These are phyloP conservation scores for Beaufortia kweichowensis DNA, from an alignment of 2,113 vertebrate species.

Conservation along the genomic window DNA sequence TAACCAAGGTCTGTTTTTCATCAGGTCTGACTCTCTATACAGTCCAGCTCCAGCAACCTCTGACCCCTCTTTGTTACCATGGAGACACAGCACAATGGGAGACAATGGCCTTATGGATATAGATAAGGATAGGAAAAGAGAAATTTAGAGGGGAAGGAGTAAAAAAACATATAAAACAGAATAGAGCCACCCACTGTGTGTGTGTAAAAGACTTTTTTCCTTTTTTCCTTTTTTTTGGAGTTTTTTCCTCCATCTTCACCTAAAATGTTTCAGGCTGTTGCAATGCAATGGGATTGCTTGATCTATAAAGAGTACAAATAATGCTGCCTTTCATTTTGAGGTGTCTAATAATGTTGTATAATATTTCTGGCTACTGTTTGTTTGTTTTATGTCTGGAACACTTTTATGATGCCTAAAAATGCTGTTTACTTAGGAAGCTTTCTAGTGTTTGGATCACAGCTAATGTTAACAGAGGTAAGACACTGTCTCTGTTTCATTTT, in stretches of 20 bases:
- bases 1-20: not conserved
- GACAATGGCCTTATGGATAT: conserved; percentile 13
- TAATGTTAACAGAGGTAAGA: not conserved
- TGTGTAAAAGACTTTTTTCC: too few relatives aligned
- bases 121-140: not conserved
- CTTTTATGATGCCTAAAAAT: not conserved
- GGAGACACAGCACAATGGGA: not conserved
- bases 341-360: not conserved
- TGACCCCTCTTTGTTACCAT: not conserved
- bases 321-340: not conserved
- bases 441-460: not conserved
- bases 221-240: too few relatives aligned
- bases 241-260: too few relatives aligned
- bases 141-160: not conserved
- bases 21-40: not conserved
- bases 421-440: not conserved
- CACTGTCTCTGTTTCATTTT: not conserved
- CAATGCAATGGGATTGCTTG: not conserved
- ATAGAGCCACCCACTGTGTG: too few relatives aligned
- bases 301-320: too few relatives aligned
- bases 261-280: too few relatives aligned
- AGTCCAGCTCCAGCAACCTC: conserved; percentile 19
- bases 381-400: not conserved
- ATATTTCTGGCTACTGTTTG: not conserved
- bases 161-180: too few relatives aligned